Conservation (phyloP, 92 coral and sea anemone genomes). For the Porites divaricata region DNA sequence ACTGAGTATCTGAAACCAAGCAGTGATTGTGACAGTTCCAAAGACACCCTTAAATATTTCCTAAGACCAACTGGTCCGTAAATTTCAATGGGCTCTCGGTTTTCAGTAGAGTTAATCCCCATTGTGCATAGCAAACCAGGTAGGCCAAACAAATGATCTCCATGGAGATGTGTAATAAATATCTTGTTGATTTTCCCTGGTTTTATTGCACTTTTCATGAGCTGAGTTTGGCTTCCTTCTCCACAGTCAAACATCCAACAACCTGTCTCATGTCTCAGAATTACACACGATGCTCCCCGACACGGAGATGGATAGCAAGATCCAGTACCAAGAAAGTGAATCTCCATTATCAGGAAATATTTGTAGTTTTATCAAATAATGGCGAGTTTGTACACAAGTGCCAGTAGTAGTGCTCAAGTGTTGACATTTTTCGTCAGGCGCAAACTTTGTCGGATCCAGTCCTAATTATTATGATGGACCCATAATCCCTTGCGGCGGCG, state of each 20-base stretch:
- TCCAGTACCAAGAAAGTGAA: conserved; percentile 95
- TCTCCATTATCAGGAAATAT: conserved; percentile 59
- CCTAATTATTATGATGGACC: not conserved
- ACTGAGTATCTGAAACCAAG: conserved; percentile 85
- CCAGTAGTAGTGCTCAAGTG: not conserved
- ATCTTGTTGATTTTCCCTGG: conserved; percentile 88
- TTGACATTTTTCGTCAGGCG: conserved; percentile 25
- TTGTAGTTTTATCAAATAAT: too few species aligned
- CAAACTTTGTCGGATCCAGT: not conserved
- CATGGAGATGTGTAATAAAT: conserved; percentile 96
- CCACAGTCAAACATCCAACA: conserved; percentile 99
- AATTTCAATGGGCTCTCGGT: conserved; percentile 70
- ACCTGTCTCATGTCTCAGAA: conserved; percentile 75
- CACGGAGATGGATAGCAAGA: conserved; percentile 84
- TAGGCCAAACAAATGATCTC: conserved; percentile 95
- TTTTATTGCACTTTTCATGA: conserved; percentile 84
- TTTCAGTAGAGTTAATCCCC: conserved; percentile 74
- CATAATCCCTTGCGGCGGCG: conserved; percentile 35
- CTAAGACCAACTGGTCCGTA: conserved; percentile 94
- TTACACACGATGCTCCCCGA: conserved; percentile 90
- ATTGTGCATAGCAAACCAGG: conserved; percentile 95
- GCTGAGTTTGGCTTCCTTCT: conserved; percentile 92
- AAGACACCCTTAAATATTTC: conserved; percentile 69
- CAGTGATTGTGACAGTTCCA: conserved; percentile 79
- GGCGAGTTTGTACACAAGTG: too few species aligned